Evolutionary conservation across 1,140 invertebrate genomes (phyloP).

Genomic region (Chrysomallon squamiferum): DNA sequence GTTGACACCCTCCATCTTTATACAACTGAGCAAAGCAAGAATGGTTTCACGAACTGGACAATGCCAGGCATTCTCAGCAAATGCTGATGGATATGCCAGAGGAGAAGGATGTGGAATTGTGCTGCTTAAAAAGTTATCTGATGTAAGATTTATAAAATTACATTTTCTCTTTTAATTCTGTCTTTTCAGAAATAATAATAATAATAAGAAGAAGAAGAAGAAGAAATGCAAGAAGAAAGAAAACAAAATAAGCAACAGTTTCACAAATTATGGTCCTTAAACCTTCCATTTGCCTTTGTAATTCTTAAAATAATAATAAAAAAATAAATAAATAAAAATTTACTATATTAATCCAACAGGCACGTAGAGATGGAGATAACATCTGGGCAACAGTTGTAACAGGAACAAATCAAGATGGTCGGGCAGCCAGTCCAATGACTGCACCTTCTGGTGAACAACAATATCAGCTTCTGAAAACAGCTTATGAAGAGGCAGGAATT

Average conservation of each 20-base stretch:
- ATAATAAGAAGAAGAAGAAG: neutral
- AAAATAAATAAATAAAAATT: too few species aligned
- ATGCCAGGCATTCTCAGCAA: conserved; percentile 32
- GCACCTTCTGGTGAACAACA: conserved; percentile 29
- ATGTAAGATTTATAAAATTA: conserved; percentile 10
- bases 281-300: too few species aligned
- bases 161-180: too few species aligned
- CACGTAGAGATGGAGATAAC: conserved; percentile 22
- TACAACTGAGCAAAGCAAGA: conserved; percentile 28
- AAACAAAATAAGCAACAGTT: too few species aligned
- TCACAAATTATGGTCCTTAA: too few species aligned
- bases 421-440: conserved; percentile 29
- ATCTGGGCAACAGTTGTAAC: conserved; percentile 31
- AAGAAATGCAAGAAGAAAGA: neutral
- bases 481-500: conserved; percentile 9
- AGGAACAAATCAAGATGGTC: conserved; percentile 37
- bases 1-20: conserved; percentile 24
- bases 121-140: conserved; percentile 31
- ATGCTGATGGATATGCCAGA: conserved; percentile 42
- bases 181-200: too few species aligned
- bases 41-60: conserved; percentile 41
- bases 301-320: too few species aligned
- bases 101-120: conserved; percentile 48
- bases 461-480: conserved; percentile 11
- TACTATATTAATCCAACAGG: too few species aligned